These are phyloP conservation scores for Trogon melanurus DNA, from an alignment of 2,113 vertebrate species.

Conservation along the genomic window DNA sequence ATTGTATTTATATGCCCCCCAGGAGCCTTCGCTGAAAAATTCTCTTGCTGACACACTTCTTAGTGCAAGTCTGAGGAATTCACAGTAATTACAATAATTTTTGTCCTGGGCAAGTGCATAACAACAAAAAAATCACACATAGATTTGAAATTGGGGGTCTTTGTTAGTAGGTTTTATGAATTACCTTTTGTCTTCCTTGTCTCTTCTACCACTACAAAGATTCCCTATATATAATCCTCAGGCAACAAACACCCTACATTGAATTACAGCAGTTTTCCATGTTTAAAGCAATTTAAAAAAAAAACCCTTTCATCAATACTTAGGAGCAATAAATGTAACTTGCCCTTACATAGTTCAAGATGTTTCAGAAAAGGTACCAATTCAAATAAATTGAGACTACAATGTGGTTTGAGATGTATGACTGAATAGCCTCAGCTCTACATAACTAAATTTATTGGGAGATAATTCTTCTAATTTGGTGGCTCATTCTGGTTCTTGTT, in stretches of 20 bases:
- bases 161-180: constrained; percentile 45
- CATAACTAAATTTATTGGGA: background rate
- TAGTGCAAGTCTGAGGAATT: background rate
- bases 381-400: background rate
- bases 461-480: background rate
- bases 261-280: background rate
- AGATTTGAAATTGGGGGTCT: background rate
- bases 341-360: background rate
- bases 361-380: background rate
- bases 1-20: background rate
- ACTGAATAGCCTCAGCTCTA: background rate
- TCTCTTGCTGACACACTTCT: background rate
- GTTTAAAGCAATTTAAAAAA: background rate
- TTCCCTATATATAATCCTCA: background rate
- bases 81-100: background rate
- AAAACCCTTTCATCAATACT: background rate
- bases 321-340: background rate
- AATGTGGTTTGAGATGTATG: background rate
- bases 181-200: background rate
- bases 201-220: background rate
- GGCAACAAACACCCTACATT: background rate
- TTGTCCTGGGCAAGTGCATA: background rate
- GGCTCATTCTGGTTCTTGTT: background rate
- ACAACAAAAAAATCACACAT: background rate
- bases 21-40: background rate